phyloP scores from a whole-genome alignment of 2,888 invertebrate genomes.

The Drosophila siamana region DNA sequence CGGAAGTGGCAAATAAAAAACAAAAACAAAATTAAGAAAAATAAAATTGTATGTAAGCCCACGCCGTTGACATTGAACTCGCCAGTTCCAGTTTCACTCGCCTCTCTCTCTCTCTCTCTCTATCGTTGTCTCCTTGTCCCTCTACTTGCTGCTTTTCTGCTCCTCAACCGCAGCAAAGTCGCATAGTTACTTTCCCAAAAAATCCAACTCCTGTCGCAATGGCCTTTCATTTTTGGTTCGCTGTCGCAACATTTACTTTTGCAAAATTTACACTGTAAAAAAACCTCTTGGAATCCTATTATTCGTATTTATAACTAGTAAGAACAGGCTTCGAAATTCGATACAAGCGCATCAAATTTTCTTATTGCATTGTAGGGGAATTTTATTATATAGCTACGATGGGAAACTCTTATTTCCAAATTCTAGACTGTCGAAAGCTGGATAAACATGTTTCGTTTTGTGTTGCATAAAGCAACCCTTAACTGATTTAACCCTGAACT shows the following conservation, averaged over 20 bases:
- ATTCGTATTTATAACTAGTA: neutral
- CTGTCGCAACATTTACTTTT: constrained; percentile 58
- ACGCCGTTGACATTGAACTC: constrained; percentile 76
- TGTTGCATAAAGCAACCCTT: constrained; percentile 48
- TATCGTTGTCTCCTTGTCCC: neutral
- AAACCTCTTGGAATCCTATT: constrained; percentile 6
- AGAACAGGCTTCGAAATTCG: neutral
- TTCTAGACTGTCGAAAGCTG: constrained; percentile 11
- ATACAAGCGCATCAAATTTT: constrained; percentile 7
- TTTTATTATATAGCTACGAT: neutral
- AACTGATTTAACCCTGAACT: constrained; percentile 29
- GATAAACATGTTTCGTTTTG: constrained; percentile 32
- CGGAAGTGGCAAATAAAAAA: constrained; percentile 65
- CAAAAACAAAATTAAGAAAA: constrained; percentile 3
- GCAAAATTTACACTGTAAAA: constrained; percentile 33
- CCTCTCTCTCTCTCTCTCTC: constrained; percentile 25
- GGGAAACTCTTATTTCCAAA: constrained; percentile 6
- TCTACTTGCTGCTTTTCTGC: constrained; percentile 2
- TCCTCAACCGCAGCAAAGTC: constrained; percentile 19
- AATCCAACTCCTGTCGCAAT: constrained; percentile 53
- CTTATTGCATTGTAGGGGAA: neutral
- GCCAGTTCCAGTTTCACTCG: constrained; percentile 45
- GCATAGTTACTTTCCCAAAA: constrained; percentile 70
- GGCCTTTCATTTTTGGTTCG: constrained; percentile 72
- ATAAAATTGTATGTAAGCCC: constrained; percentile 41